A percentile compares a stretch with the other conserved stretches of the same genome.
Evolutionary conservation across 2,113 vertebrate genomes (phyloP).

Genomic region (Rhea pennata): DNA sequence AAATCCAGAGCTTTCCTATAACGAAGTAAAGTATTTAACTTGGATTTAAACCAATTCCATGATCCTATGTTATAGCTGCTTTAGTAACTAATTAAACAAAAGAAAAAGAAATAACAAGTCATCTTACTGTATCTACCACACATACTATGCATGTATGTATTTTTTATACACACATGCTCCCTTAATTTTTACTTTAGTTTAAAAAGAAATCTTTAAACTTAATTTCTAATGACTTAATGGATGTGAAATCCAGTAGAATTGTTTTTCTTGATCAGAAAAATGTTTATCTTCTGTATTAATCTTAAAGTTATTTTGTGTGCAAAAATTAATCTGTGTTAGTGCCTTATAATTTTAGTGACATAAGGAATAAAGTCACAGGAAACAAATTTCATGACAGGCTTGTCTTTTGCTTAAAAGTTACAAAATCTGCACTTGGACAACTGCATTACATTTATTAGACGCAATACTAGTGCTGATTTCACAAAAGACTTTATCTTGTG

Average conservation of each 20-base stretch:
- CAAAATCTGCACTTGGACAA: background rate
- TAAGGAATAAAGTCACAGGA: background rate
- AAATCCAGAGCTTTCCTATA: background rate
- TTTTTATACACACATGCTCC: background rate
- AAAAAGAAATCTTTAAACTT: background rate
- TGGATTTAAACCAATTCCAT: background rate
- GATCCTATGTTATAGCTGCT: background rate
- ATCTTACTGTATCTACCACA: background rate
- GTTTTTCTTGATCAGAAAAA: background rate
- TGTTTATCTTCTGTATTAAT: background rate
- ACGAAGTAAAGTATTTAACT: background rate
- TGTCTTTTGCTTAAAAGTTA: background rate
- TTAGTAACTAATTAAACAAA: slow-evolving; percentile 38
- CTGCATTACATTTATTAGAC: background rate
- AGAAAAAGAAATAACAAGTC: background rate
- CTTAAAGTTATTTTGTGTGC: background rate
- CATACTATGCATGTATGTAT: background rate
- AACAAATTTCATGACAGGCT: background rate
- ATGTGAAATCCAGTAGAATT: background rate
- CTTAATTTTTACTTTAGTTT: background rate
- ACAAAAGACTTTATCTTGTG: background rate
- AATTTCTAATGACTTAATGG: background rate
- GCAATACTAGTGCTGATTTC: background rate
- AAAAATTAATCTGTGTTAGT: background rate
- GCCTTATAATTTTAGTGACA: background rate